Conservation (phyloP, 2,888 invertebrate genomes). For the Cecidostiba fungosa region DNA sequence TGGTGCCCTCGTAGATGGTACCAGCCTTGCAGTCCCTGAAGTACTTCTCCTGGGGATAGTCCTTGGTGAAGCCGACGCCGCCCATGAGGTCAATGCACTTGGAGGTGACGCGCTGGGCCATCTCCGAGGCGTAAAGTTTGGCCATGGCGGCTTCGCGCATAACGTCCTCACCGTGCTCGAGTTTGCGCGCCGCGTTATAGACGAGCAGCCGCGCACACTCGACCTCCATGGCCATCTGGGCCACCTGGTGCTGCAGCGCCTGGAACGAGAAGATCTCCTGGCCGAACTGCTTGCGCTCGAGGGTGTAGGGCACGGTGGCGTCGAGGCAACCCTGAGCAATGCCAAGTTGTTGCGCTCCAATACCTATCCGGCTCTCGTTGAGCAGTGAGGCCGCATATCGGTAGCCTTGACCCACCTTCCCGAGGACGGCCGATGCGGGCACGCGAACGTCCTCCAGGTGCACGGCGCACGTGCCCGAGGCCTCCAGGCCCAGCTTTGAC, state of each 20-base stretch:
- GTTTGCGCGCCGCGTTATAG: conserved; percentile 96
- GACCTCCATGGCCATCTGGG: conserved; percentile 91
- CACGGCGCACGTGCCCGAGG: conserved; percentile 96
- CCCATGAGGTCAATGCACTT: conserved; percentile 99
- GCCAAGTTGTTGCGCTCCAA: conserved; percentile 96
- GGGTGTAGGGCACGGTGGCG: conserved; percentile 95
- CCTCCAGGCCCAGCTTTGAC: conserved; percentile 94
- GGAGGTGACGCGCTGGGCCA: conserved; percentile 92
- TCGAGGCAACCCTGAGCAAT: conserved; percentile 97
- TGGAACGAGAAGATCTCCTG: conserved; percentile 94
- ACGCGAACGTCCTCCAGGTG: conserved; percentile 97
- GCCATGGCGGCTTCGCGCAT: conserved; percentile 98
- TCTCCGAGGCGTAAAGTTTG: conserved; percentile 86
- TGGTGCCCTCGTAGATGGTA: conserved; percentile 98
- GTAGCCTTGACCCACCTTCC: conserved; percentile 95
- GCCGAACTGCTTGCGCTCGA: conserved; percentile 97
- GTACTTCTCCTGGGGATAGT: conserved; percentile 97
- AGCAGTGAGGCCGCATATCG: conserved; percentile 97
- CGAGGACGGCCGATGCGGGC: conserved; percentile 90
- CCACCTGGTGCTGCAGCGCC: conserved; percentile 97
- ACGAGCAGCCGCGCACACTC: conserved; percentile 94
- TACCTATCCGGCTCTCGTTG: conserved; percentile 96
- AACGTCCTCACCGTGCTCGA: conserved; percentile 91
- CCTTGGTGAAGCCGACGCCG: conserved; percentile 98
- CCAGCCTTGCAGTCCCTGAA: conserved; percentile 98